Evolutionary conservation across 2,888 invertebrate species (phyloP), one percentile per base, ranked within the genome.

Genomic region (Leucophenga maculata): DNA sequence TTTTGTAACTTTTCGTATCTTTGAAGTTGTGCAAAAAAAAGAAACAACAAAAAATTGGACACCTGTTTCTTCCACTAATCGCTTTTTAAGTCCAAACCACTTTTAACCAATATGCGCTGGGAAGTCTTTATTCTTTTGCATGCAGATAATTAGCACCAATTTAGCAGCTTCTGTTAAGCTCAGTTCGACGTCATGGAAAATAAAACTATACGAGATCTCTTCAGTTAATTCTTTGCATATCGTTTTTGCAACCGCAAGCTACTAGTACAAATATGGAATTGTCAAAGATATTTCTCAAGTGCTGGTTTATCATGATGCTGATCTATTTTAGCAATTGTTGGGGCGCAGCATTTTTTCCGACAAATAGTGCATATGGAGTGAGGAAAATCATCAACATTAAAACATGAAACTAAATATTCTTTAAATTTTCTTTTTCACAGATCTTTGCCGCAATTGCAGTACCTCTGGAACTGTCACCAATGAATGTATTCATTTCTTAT

Each of bases 401-500:
- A 26, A 4, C 2, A 26, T 39, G 11, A 39, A 39, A 39, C 39
- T 39, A 11, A 39, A 11, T 39, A 11, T 39, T 39, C 11, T 52
- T 18, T 67, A 46, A 48, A 26, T 22, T n/a, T 54, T 60, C 50
- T n/a, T 55, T 55, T 13, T 50, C 6, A 26, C 88, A 94, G 94
- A 89, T 93, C 16, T 93, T 94, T 83, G 82, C 93, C 52, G 93
- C 94, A 0, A 89, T 94, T 72, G 93, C 94, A 0, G 90, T 94
- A 18, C 94, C 94, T 0, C 86, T 94, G 22, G 93, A 93, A 78
- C 89, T 93, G 3, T 92, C 92, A 0, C 91, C 91, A 69, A 91
- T 92, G 70, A 92, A 92, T 80, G 92, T 93, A 2, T 94, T 93
- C 77, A 87, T 94, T 48, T 93, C 94, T 0, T 93, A 93, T 85